Evolutionary conservation across 2,888 invertebrate species (phyloP).

Genomic region (Archaeoteleia sp.): DNA sequence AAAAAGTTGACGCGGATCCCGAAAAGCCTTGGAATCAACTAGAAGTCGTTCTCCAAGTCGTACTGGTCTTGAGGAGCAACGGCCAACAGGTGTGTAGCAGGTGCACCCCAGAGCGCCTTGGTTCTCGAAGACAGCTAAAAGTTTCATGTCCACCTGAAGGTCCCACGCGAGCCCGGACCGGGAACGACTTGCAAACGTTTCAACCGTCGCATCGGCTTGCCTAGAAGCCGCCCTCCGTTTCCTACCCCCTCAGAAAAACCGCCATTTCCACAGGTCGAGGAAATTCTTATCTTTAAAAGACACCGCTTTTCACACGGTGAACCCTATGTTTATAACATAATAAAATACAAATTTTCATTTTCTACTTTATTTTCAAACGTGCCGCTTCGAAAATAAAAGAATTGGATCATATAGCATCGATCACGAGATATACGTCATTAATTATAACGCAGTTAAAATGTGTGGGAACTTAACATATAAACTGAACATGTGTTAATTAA

Average conservation of each 20-base stretch:
- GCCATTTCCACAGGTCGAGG: slow-evolving; percentile 32
- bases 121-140: slow-evolving; percentile 60
- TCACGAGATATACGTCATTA: too few relatives aligned
- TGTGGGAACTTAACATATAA: too few relatives aligned
- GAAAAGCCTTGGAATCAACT: slow-evolving; percentile 51
- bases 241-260: slow-evolving; percentile 59
- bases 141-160: slow-evolving; percentile 72
- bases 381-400: too few relatives aligned
- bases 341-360: too few relatives aligned
- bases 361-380: too few relatives aligned
- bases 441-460: too few relatives aligned
- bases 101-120: slow-evolving; percentile 65
- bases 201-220: slow-evolving; percentile 64
- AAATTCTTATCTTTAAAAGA: slow-evolving; percentile 3
- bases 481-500: too few relatives aligned
- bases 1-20: slow-evolving; percentile 49
- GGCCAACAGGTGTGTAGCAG: slow-evolving; percentile 74
- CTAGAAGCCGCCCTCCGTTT: slow-evolving; percentile 54
- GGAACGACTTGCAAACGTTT: slow-evolving; percentile 62
- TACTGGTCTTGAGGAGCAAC: slow-evolving; percentile 62
- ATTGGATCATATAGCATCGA: too few relatives aligned
- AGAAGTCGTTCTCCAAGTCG: slow-evolving; percentile 52
- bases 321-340: background rate
- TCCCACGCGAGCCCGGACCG: slow-evolving; percentile 68
- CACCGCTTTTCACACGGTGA: background rate